Conservation (phyloP, 2,888 invertebrate species). For the Trypoxylon attenuatum region DNA sequence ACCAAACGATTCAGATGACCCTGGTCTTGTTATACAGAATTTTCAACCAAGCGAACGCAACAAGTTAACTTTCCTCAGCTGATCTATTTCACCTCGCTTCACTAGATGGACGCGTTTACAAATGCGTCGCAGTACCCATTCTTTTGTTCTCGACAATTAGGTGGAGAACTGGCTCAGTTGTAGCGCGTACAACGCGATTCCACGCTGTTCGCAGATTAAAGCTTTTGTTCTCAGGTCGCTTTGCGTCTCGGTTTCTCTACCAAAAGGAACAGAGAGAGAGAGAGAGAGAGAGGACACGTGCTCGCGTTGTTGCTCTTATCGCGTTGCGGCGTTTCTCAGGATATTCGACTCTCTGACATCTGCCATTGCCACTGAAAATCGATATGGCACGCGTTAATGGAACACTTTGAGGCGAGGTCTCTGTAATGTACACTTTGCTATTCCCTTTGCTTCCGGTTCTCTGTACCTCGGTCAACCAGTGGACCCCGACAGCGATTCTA, state of each 20-base stretch:
- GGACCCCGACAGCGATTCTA: too few species aligned
- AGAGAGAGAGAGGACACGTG: not conserved
- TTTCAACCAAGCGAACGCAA: constrained; percentile 26
- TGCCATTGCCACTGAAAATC: constrained; percentile 31
- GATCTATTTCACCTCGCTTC: not conserved
- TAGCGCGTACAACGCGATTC: not conserved
- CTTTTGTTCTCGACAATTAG: constrained; percentile 24
- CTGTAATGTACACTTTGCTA: too few species aligned
- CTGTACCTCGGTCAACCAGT: too few species aligned
- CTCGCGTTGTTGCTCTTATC: constrained; percentile 1
- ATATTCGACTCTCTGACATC: constrained; percentile 7
- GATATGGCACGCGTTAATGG: constrained; percentile 27
- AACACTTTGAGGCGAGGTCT: not conserved
- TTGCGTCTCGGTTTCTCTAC: not conserved
- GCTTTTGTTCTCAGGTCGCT: constrained; percentile 10
- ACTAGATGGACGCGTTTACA: constrained; percentile 3
- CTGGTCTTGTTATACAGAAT: not conserved
- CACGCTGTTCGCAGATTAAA: not conserved
- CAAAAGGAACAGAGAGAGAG: too few species aligned
- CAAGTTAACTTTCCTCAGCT: constrained; percentile 27
- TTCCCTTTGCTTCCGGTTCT: too few species aligned
- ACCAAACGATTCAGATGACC: not conserved
- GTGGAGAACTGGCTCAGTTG: not conserved
- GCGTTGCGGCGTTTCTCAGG: constrained; percentile 1
- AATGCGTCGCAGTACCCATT: constrained; percentile 2